phyloP scores from a whole-genome alignment of 2,113 vertebrate genomes.

The Hemiscyllium ocellatum region DNA sequence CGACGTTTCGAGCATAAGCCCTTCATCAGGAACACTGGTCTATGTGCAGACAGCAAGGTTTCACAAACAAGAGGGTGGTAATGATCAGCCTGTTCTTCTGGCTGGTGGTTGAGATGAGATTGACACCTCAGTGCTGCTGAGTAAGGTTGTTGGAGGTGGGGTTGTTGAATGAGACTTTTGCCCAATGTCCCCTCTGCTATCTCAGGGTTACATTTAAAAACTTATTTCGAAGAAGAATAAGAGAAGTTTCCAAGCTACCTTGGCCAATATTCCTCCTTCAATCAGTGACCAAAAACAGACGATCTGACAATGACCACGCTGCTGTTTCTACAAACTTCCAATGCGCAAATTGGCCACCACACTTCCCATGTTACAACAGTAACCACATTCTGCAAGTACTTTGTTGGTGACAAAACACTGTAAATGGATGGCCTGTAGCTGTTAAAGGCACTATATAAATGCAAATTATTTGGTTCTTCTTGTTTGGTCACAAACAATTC shows the following conservation, averaged over 20 bases:
- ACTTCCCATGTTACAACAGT: not conserved
- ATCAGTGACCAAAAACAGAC: not conserved
- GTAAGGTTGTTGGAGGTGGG: not conserved
- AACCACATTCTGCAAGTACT: not conserved
- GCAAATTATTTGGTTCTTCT: not conserved
- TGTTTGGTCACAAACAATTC: not conserved
- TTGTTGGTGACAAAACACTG: not conserved
- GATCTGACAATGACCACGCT: not conserved
- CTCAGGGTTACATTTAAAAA: not conserved
- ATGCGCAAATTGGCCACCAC: not conserved
- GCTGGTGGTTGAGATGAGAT: not conserved
- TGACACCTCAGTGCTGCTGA: not conserved
- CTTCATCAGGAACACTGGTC: not conserved
- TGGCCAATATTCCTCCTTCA: not conserved
- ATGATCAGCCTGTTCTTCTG: not conserved
- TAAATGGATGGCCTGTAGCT: not conserved
- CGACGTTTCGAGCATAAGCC: too few relatives aligned
- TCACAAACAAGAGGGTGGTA: not conserved
- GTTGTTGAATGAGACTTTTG: not conserved
- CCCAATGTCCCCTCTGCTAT: not conserved
- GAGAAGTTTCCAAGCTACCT: not conserved
- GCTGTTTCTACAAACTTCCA: not conserved
- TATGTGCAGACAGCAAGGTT: not conserved
- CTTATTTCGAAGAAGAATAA: not conserved
- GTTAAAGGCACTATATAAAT: not conserved